Evolutionary conservation across 2,797 vertebrate genomes (phyloP), one percentile per base, ranked within the genome.

Genomic region (Coilia nasus): DNA sequence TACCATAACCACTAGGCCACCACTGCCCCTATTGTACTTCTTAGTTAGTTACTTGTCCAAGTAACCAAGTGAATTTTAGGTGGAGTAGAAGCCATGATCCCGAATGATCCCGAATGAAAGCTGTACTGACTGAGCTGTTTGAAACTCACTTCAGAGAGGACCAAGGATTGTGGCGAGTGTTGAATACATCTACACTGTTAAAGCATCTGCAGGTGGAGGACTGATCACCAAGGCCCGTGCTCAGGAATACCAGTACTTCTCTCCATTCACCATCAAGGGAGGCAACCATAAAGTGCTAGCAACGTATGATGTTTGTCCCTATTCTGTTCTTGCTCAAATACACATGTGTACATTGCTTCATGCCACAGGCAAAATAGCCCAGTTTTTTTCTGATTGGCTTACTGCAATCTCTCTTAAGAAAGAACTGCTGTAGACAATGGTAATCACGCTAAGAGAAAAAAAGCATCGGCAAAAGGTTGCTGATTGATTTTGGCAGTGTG

Each of bases 141-240:
- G 1, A 50, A 50, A 62, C 60, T 41, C 4, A 78, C 71, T 89
- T 88, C 88, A 98, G 97, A 96, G 93, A 89, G 95, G 92, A 21
- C 93, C 93, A 75, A 94, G 94, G 62, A 0, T 96, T 35, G 86
- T 95, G 82, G 93, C 95, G 10, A 94, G 92, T 0, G 81, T 96
- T 0, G 95, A 91, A 87, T 95, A 94, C 88, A 89, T 92, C 86
- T 96, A 95, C 91, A 96, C 94, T 6, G 87, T 98, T 86, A 96
- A 95, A 88, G 93, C 94, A 64, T 91, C 91, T 0, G 91, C 85
- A 14, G 82, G 93, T 0, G 92, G 95, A 5, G 93, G 95, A 31
- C 85, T 96, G 82, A 95, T 98, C 86, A 94, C 93, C 56, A 92
- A 93, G 83, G 95, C 91, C 17, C 90, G 89, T 0, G 94, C 94